Evolutionary conservation across 1,140 invertebrate species (phyloP), one percentile per base, ranked within the genome.

Genomic region (Rhopalosiphum maidis): DNA sequence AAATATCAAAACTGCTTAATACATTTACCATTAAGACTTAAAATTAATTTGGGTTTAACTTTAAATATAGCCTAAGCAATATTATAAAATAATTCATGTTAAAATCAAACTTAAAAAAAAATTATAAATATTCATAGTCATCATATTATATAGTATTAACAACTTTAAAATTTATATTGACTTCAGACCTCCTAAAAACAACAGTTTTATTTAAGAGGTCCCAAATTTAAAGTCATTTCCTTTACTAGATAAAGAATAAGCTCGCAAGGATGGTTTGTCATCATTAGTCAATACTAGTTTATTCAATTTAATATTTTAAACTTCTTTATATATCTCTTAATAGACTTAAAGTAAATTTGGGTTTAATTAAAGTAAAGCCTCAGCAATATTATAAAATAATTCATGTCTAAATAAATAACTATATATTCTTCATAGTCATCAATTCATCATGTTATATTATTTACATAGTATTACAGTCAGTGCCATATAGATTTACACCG

Each of bases 191-290:
- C 82, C 25, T 93, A 93, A 86, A 83, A 90, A 90, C 46, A 41
- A 86, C 82, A 85, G 51, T 51, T 41, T 37, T 54, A 41, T 35
- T 83, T 86, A 86, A 93, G 91, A 86, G 82, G 82, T 85, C 82
- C 91, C 91, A 41, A 93, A 55, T 35, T 51, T 18, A 51, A 93
- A 93, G 91, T 93, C 82, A 93, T 93, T 86, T 90, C 86, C 48
- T 7, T 86, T 54, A 83, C 1, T 86, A 37, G 0, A 21, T 54
- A 93, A 93, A 21, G 48, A 83, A 93, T 86, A 93, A 93, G 46
- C 91, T 93, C 48, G 91, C 48, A 93, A 93, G 82, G 91, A 93
- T 93, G 91, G 91, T 86, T 51, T 54, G 82, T 93, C 82, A 93
- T 93, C 91, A 93, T 93, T 85, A 93, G 91, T 86, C 35, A 85